These are phyloP conservation scores for Salvelinus fontinalis DNA, from an alignment of 2,113 vertebrate genomes.

Conservation along the genomic window DNA sequence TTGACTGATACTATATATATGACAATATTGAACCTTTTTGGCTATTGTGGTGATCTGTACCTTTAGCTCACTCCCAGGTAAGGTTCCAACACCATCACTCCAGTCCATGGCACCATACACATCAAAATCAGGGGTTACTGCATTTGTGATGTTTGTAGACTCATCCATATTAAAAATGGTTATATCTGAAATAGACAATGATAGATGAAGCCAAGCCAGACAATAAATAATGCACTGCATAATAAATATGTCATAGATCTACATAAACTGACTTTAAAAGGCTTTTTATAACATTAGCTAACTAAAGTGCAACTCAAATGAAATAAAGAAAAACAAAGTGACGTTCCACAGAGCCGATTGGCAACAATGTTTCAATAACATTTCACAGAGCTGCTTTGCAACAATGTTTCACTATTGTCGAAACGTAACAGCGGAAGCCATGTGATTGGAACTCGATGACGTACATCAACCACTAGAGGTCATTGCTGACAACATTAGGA, in stretches of 20 bases:
- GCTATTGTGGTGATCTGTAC: conserved; percentile 25
- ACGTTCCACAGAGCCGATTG: background rate
- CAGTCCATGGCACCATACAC: conserved; percentile 57
- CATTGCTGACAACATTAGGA: conserved; percentile 23
- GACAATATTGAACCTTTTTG: background rate
- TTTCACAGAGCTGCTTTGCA: background rate
- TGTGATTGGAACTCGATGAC: background rate
- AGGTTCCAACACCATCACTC: conserved; percentile 59
- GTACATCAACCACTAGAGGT: conserved; percentile 15
- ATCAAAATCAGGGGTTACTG: conserved; percentile 61
- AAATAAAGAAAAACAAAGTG: no score
- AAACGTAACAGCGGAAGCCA: background rate
- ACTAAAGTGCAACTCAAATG: no score
- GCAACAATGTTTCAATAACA: no score
- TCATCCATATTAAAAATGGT: conserved; percentile 75
- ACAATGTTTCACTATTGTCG: background rate
- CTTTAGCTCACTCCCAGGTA: conserved; percentile 60
- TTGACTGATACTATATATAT: background rate
- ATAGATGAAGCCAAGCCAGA: background rate
- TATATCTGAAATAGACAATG: conserved; percentile 18
- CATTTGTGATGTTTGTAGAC: conserved; percentile 63
- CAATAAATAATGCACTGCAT: background rate
- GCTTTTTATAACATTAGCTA: background rate
- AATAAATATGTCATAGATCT: background rate
- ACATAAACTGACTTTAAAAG: background rate